These are phyloP conservation scores for Lucilia cuprina DNA, from an alignment of 1,140 invertebrate genomes.

Conservation along the genomic window DNA sequence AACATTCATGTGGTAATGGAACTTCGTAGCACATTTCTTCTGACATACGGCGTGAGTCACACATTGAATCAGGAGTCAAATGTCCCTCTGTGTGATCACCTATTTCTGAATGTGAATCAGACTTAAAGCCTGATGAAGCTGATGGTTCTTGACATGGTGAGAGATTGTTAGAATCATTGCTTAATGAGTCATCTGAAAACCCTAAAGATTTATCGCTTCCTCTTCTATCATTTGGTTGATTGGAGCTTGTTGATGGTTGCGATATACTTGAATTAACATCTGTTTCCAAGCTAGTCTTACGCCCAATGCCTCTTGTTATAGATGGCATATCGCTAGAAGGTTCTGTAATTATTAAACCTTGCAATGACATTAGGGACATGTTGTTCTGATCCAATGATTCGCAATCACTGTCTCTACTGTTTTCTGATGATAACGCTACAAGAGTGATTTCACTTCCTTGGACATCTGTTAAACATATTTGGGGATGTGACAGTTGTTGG, in stretches of 20 bases:
- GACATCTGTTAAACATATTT: constrained; percentile 91
- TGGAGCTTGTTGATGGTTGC: constrained; percentile 19
- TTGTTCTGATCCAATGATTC: constrained; percentile 55
- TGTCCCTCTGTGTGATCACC: constrained; percentile 61
- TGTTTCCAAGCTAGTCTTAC: constrained; percentile 70
- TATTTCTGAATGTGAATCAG: constrained; percentile 61
- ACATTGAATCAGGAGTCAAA: constrained; percentile 60
- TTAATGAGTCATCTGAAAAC: constrained; percentile 73
- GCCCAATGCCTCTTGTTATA: constrained; percentile 79
- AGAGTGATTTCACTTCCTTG: constrained; percentile 82
- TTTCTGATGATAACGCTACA: constrained; percentile 73
- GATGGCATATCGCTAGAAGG: constrained; percentile 79
- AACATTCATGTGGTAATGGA: constrained; percentile 80
- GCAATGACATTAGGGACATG: constrained; percentile 59
- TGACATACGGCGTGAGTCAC: constrained; percentile 59
- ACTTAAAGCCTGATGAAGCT: constrained; percentile 61
- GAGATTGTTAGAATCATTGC: constrained; percentile 68
- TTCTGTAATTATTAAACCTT: constrained; percentile 74
- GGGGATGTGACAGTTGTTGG: constrained; percentile 69
- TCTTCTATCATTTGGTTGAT: constrained; percentile 49
- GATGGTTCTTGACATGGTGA: constrained; percentile 62
- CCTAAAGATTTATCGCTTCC: constrained; percentile 70
- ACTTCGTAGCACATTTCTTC: constrained; percentile 72
- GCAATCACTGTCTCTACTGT: constrained; percentile 68
- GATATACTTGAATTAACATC: constrained; percentile 46